These are phyloP conservation scores for Oceanites oceanicus DNA, from an alignment of 2,113 vertebrate genomes.

Conservation along the genomic window DNA sequence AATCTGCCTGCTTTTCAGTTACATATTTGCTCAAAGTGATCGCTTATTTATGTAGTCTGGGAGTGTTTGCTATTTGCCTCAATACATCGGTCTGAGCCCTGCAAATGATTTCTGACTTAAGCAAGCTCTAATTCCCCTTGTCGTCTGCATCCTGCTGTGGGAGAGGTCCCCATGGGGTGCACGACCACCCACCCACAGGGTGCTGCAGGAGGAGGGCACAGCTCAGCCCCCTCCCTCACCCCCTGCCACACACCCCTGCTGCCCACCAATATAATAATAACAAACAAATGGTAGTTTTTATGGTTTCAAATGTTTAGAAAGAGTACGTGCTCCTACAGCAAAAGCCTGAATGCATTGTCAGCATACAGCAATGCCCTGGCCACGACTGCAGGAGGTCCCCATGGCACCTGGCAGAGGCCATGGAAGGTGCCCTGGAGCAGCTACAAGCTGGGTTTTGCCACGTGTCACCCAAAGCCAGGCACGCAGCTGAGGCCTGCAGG, in stretches of 20 bases:
- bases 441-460: not conserved
- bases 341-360: not conserved
- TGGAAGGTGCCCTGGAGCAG: not conserved
- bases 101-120: not conserved
- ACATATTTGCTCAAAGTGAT: not conserved
- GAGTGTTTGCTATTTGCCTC: not conserved
- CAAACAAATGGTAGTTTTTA: not conserved
- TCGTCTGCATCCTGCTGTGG: not conserved
- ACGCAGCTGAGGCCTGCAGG: not conserved
- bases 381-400: not conserved
- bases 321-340: not conserved
- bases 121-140: not conserved
- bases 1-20: conserved; percentile 27
- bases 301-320: not conserved
- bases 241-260: fast-evolving
- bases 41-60: not conserved
- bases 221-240: not conserved
- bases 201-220: not conserved
- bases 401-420: not conserved
- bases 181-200: fast-evolving
- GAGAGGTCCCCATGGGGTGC: not conserved
- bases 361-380: not conserved
- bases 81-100: not conserved
- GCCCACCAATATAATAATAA: fast-evolving
- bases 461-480: fast-evolving